Evolutionary conservation across 2,888 invertebrate species (phyloP).

Genomic region (Rotaria sp.): DNA sequence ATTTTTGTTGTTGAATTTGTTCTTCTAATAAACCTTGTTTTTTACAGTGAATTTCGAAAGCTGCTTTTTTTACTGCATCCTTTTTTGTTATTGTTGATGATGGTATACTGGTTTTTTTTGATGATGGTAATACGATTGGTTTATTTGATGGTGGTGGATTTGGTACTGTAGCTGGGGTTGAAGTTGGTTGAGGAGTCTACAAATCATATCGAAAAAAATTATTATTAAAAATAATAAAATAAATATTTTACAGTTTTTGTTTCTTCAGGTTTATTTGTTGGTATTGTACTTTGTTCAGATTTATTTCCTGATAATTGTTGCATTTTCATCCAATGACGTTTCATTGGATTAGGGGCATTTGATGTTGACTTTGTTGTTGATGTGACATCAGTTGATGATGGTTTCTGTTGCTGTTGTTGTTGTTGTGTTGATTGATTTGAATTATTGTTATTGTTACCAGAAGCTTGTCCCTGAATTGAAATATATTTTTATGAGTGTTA

Average conservation of each 20-base stretch:
- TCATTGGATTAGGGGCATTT: background rate
- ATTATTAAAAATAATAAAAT: background rate
- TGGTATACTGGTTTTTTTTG: background rate
- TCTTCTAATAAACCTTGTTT: conserved; percentile 4
- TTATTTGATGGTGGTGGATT: background rate
- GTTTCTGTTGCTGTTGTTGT: no score
- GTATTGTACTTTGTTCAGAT: background rate
- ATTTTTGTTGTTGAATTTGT: conserved; percentile 29
- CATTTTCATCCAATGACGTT: conserved; percentile 7
- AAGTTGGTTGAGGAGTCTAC: no score
- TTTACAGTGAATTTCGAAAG: background rate
- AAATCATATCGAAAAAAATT: background rate
- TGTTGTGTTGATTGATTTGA: no score
- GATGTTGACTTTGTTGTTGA: background rate
- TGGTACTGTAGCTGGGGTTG: no score
- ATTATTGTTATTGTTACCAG: no score
- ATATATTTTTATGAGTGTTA: no score
- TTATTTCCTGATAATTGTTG: background rate
- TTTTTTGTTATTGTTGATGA: background rate
- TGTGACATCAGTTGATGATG: background rate
- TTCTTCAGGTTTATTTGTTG: background rate
- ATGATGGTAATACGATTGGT: background rate
- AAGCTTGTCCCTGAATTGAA: no score
- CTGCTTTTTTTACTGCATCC: background rate
- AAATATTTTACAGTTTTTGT: background rate